phyloP scores from a whole-genome alignment of 1,140 invertebrate genomes.

The Andrena cerasifolii region DNA sequence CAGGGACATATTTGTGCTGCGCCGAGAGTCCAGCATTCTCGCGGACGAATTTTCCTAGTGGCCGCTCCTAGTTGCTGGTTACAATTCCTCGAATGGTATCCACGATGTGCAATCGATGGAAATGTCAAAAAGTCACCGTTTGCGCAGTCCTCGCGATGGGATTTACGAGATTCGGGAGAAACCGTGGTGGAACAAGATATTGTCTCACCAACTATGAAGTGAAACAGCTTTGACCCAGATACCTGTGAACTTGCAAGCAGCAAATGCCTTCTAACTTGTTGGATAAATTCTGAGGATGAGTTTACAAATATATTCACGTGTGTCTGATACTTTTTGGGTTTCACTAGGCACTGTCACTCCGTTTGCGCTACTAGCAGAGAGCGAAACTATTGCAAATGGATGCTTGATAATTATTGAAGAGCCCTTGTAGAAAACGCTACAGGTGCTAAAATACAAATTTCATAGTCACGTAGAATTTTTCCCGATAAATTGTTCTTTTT shows the following conservation, averaged over 20 bases:
- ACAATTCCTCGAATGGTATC: slow-evolving; percentile 10
- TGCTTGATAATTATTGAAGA: too few relatives aligned
- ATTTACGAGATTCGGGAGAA: slow-evolving; percentile 39
- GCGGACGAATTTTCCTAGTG: neutral
- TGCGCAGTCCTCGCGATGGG: neutral
- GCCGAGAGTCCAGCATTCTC: neutral
- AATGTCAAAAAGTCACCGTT: slow-evolving; percentile 56
- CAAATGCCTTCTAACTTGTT: neutral
- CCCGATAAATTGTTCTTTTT: too few relatives aligned
- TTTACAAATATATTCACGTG: neutral
- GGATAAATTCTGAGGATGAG: neutral
- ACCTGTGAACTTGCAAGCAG: neutral
- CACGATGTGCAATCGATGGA: neutral
- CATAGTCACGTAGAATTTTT: too few relatives aligned
- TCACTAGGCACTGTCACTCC: neutral
- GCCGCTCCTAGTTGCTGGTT: neutral
- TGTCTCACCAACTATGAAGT: too few relatives aligned
- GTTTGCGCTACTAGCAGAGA: neutral
- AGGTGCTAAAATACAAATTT: too few relatives aligned
- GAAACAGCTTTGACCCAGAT: neutral
- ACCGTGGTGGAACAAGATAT: neutral
- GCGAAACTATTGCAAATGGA: too few relatives aligned
- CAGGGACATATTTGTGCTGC: too few relatives aligned
- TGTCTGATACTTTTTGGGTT: neutral
- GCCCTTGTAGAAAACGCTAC: too few relatives aligned